These are phyloP conservation scores for Pseudoips prasinana DNA, from an alignment of 2,888 invertebrate species.

Conservation along the genomic window DNA sequence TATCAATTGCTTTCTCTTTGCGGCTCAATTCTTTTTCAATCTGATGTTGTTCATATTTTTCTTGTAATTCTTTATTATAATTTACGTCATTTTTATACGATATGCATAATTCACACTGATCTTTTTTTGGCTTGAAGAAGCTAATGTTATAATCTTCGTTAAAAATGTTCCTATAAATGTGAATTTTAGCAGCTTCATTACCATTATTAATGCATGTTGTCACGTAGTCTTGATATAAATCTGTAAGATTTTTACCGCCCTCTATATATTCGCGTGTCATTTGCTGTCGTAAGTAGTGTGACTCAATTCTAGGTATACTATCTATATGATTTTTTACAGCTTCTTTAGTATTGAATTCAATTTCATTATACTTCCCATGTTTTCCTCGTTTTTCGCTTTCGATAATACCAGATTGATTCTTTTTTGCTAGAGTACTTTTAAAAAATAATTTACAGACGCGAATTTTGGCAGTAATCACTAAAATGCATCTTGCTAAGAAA, in stretches of 20 bases:
- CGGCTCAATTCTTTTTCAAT: slow-evolving; percentile 17
- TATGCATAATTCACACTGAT: slow-evolving; percentile 10
- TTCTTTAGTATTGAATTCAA: slow-evolving; percentile 12
- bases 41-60: slow-evolving; percentile 10
- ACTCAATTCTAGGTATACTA: slow-evolving; percentile 21
- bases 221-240: slow-evolving; percentile 12
- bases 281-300: slow-evolving; percentile 17
- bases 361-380: slow-evolving; percentile 18
- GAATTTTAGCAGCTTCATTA: slow-evolving; percentile 9
- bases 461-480: slow-evolving; percentile 9
- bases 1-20: slow-evolving; percentile 11
- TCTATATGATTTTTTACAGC: slow-evolving; percentile 18
- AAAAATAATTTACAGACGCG: slow-evolving; percentile 24
- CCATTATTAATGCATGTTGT: slow-evolving; percentile 3
- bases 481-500: slow-evolving; percentile 9
- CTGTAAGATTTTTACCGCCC: slow-evolving; percentile 18
- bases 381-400: slow-evolving; percentile 24
- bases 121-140: slow-evolving; percentile 15
- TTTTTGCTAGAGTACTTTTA: slow-evolving; percentile 19
- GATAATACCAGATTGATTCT: too few species aligned
- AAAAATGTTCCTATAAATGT: slow-evolving; percentile 5
- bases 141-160: slow-evolving; percentile 11
- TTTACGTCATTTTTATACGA: slow-evolving; percentile 12
- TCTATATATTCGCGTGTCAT: slow-evolving; percentile 19
- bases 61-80: slow-evolving; percentile 6